Conservation (phyloP, 2,888 invertebrate genomes). For the Tethea ocularis region DNA sequence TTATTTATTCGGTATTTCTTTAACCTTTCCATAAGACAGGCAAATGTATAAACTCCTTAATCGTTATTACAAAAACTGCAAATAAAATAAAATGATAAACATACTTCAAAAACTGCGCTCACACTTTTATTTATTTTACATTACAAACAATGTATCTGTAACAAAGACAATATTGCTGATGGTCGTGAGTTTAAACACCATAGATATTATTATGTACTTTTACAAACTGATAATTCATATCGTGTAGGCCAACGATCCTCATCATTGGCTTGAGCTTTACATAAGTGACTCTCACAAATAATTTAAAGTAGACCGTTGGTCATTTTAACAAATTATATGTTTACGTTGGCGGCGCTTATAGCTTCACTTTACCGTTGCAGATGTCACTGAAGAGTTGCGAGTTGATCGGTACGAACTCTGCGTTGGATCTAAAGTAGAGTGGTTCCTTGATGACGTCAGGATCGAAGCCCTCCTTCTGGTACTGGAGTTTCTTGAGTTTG, state of each 20-base stretch:
- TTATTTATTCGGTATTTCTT: too few species aligned
- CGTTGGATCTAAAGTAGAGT: conserved; percentile 86
- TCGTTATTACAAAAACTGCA: too few species aligned
- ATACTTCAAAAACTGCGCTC: background rate
- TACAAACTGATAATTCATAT: background rate
- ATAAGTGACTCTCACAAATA: conserved; percentile 15
- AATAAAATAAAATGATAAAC: too few species aligned
- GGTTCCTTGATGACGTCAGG: conserved; percentile 88
- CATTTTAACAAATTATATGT: background rate
- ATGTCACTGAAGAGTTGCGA: conserved; percentile 85
- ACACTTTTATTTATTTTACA: background rate
- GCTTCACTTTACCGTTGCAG: conserved; percentile 71
- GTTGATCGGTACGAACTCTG: conserved; percentile 84
- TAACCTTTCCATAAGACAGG: background rate
- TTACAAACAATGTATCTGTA: background rate
- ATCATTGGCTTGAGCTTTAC: conserved; percentile 9
- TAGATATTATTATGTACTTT: background rate
- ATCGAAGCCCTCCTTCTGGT: conserved; percentile 94
- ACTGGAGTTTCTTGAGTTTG: conserved; percentile 94
- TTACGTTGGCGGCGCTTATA: conserved; percentile 44
- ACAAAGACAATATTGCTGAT: background rate
- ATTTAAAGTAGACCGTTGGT: conserved; percentile 21
- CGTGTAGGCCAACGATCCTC: conserved; percentile 1
- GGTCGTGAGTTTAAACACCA: background rate
- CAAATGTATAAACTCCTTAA: too few species aligned